Base-by-base conservation (phyloP, 2,888 invertebrate genomes). In the Hirudinaria manillensis region DNA sequence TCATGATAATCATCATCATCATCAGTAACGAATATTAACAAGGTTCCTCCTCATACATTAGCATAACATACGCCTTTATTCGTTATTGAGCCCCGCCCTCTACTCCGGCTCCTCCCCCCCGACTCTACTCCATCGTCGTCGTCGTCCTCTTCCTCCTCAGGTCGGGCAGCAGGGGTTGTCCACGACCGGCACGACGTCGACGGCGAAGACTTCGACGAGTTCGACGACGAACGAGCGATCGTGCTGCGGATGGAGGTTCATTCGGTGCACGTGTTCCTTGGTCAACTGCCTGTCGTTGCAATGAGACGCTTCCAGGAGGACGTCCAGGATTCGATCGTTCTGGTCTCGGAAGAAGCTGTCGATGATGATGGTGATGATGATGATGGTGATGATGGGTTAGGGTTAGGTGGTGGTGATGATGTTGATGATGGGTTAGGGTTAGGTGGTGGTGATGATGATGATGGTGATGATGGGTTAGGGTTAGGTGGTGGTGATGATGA, bases 81-180 rank as follows among this genome's bases (percentile, higher is more conserved):
- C n/a, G n/a, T n/a, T n/a, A n/a, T n/a, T n/a, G n/a, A n/a, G n/a
- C n/a, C n/a, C n/a, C n/a, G n/a, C n/a, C n/a, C n/a, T n/a, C n/a
- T n/a, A n/a, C n/a, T n/a, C n/a, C n/a, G 45, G 13, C 10, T 45
- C 45, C 45, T 16, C 45, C 4, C 13, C 6, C 6, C 10, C 13
- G 45, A 45, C 45, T 45, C 45, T 16, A 45, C 1, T 16, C 45
- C 45, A 10, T 10, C 13, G 45, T 7, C 16, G 10, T 10, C 45
- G 38, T 6, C 45, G 45, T 45, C 4, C 13, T n/a, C n/a, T n/a
- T n/a, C 27, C 24, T 21, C 74, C 36, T 73, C 78, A 84, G 75
- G 82, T 83, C 4, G 84, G 84, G 79, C 86, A 86, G 78, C 85
- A 86, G 7, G 85, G 84, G 77, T 85, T 85, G 77, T 85, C 85